A percentile compares a stretch with the other conserved stretches of the same genome.
Evolutionary conservation across 2,113 vertebrate genomes (phyloP).

Genomic region (Onychostoma macrolepis): DNA sequence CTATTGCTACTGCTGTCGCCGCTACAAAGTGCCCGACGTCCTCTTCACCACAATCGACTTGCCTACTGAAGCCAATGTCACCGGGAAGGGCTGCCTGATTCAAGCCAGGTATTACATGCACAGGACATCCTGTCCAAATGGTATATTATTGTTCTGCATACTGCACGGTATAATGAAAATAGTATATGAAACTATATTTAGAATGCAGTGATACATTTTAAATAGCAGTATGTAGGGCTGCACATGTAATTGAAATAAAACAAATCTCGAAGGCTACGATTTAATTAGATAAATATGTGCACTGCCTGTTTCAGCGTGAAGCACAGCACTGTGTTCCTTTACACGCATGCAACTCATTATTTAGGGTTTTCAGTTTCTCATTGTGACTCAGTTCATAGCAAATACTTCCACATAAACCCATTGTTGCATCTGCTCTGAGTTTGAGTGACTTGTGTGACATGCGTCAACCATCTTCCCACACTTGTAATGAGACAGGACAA

Average conservation of each 20-base stretch:
- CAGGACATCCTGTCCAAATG: not conserved
- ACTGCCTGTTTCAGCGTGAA: not conserved
- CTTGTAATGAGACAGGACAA: not conserved
- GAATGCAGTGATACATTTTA: no score
- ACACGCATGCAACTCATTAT: no score
- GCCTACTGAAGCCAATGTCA: constrained; percentile 78
- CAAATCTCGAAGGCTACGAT: not conserved
- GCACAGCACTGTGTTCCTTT: no score
- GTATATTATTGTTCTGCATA: not conserved
- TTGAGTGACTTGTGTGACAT: no score
- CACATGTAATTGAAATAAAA: not conserved
- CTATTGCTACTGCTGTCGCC: constrained; percentile 89
- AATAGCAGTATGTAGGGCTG: not conserved
- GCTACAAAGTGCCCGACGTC: constrained; percentile 90
- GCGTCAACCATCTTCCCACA: no score
- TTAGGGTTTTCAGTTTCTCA: no score
- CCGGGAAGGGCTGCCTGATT: constrained; percentile 89
- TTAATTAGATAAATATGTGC: not conserved
- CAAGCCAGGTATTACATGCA: constrained; percentile 81
- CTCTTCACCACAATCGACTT: constrained; percentile 89
- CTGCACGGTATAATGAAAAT: not conserved
- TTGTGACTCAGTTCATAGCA: no score
- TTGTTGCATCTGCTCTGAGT: no score
- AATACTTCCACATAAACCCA: no score
- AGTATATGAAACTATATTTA: not conserved